These are phyloP conservation scores for Ophioninae sp. DNA, from an alignment of 2,888 invertebrate genomes.

Conservation along the genomic window DNA sequence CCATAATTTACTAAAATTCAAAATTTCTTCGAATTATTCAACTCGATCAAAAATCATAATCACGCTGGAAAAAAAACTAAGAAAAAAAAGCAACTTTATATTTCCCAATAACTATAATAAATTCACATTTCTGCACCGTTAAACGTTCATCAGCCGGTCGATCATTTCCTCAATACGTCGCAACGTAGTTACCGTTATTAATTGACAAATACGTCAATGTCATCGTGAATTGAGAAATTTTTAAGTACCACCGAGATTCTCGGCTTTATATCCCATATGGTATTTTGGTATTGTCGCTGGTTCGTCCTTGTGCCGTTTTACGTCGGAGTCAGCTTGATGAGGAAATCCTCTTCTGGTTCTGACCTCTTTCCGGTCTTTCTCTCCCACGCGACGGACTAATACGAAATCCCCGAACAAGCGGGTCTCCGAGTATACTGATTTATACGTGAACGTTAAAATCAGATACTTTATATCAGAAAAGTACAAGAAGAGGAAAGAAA, in stretches of 20 bases:
- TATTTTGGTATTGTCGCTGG: not conserved
- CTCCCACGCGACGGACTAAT: conserved; percentile 18
- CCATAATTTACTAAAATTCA: too few relatives aligned
- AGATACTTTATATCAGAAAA: not conserved
- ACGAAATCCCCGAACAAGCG: conserved; percentile 2
- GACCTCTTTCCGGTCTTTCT: not conserved
- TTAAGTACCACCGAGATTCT: not conserved
- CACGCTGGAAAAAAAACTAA: too few relatives aligned
- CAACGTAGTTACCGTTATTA: not conserved
- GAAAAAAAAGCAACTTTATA: too few relatives aligned
- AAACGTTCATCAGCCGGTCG: not conserved
- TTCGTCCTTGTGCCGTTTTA: not conserved
- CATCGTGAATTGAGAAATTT: not conserved
- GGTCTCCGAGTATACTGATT: not conserved
- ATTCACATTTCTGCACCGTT: not conserved
- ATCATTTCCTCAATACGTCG: not conserved
- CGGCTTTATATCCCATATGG: not conserved
- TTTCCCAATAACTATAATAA: not conserved
- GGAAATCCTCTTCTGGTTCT: conserved; percentile 1
- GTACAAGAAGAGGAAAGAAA: not conserved
- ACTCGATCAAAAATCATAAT: too few relatives aligned
- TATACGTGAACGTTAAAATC: not conserved
- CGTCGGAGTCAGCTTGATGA: conserved; percentile 12
- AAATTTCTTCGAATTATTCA: too few relatives aligned
- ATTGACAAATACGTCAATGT: not conserved